A percentile compares a stretch with the other conserved stretches of the same genome.
Conservation (phyloP, 2,888 invertebrate genomes). For the Cheiracanthium punctorium region DNA sequence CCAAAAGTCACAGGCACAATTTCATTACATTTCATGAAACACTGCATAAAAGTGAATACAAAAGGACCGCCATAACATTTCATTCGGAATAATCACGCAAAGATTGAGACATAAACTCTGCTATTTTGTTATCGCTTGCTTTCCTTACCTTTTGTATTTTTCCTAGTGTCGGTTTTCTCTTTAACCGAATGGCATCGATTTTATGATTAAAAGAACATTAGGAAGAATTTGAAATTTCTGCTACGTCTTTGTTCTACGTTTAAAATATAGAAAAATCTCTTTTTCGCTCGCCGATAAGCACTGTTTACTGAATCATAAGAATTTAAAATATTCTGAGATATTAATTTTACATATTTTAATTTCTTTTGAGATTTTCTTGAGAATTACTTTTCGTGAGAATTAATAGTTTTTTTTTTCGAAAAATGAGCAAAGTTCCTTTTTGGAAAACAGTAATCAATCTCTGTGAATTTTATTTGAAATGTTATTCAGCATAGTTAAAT, state of each 20-base stretch:
- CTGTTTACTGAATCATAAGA: neutral
- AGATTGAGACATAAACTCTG: constrained; percentile 41
- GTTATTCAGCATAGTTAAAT: too few relatives aligned
- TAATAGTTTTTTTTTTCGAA: too few relatives aligned
- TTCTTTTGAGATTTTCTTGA: too few relatives aligned
- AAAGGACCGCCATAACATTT: constrained; percentile 2
- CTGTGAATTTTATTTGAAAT: too few relatives aligned
- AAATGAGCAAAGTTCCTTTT: too few relatives aligned
- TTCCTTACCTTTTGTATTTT: constrained; percentile 16
- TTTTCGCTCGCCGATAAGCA: neutral
- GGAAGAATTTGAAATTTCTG: constrained; percentile 44
- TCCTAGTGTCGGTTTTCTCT: constrained; percentile 24
- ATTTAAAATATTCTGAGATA: neutral
- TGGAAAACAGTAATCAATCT: too few relatives aligned
- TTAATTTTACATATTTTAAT: too few relatives aligned
- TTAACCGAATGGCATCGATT: constrained; percentile 60
- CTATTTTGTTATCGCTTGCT: constrained; percentile 6
- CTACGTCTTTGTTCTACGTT: constrained; percentile 41
- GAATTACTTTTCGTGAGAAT: too few relatives aligned
- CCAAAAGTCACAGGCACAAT: constrained; percentile 10
- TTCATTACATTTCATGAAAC: neutral
- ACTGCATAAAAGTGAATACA: constrained; percentile 5
- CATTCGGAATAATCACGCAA: constrained; percentile 25
- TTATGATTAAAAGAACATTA: constrained; percentile 70
- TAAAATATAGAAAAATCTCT: neutral